Evolutionary conservation across 2,113 vertebrate genomes (phyloP), one percentile per base, ranked within the genome.

Genomic region (Zosterops lateralis): DNA sequence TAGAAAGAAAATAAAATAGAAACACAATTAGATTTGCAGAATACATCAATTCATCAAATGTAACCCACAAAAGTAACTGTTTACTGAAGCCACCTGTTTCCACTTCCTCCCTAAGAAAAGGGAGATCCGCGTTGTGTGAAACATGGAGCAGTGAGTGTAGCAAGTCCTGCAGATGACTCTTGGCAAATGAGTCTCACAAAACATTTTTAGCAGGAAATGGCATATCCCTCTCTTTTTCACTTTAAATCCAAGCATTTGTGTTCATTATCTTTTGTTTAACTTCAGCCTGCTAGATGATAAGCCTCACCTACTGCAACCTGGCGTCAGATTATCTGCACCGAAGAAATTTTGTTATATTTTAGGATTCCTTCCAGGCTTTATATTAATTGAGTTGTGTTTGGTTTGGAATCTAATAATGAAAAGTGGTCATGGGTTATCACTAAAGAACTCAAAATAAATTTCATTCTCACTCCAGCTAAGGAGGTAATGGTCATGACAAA

Each of bases 81-180:
- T 58, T 58, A 58, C 20, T 51, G 26, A 91, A 95, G 56, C 47
- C 81, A 89, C 74, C 84, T 79, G 66, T 78, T 92, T 54, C 66
- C 26, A 42, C 34, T 73, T 93, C 54, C 42, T 82, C 21, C 13
- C 17, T 34, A 15, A 28, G 44, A 67, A 71, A 62, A 45, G 15
- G 34, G 34, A 50, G 36, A 54, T 62, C 22, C 0, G 0, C 3
- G 2, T 12, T 9, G 4, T 56, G 29, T 51, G 47, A 76, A 89
- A 57, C 21, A 3, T 0, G 1, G 31, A 84, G 28, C 25, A 65
- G 26, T 24, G 51, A 67, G 45, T 48, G 44, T 60, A 76, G 48
- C 44, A 75, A 45, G 31, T 88, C 51, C 67, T 73, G 67, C 21
- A 50, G 68, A 58, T 15, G 54, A 61, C 50, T 54, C 22, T 50